Conservation (phyloP, 2,888 invertebrate species). For the Serrognathus titanus region DNA sequence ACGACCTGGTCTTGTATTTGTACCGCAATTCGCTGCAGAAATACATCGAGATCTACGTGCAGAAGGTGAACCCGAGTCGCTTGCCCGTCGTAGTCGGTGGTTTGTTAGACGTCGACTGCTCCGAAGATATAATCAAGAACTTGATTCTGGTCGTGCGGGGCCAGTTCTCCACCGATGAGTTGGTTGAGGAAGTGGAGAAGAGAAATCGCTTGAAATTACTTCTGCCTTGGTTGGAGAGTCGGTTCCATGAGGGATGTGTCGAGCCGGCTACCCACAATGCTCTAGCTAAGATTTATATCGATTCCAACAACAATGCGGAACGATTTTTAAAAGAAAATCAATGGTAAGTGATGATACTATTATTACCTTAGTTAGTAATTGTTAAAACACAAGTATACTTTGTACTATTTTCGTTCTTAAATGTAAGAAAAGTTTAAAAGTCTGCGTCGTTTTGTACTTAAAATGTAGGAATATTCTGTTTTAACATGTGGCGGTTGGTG, state of each 20-base stretch:
- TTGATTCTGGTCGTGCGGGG: slow-evolving; percentile 95
- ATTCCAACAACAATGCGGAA: slow-evolving; percentile 99
- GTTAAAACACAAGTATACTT: no score
- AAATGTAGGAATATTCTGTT: no score
- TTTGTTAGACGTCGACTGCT: slow-evolving; percentile 95
- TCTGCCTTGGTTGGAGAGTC: slow-evolving; percentile 94
- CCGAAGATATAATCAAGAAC: slow-evolving; percentile 99
- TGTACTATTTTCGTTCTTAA: no score
- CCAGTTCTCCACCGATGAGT: slow-evolving; percentile 97
- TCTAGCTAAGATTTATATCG: slow-evolving; percentile 98
- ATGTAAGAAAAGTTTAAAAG: no score
- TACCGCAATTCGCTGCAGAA: slow-evolving; percentile 98
- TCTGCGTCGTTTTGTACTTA: no score
- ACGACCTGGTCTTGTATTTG: slow-evolving; percentile 95
- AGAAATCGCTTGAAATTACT: slow-evolving; percentile 90
- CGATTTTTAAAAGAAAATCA: slow-evolving; percentile 85
- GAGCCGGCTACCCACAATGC: slow-evolving; percentile 99
- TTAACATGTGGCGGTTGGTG: no score
- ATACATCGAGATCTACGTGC: slow-evolving; percentile 99
- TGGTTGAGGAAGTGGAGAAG: slow-evolving; percentile 96
- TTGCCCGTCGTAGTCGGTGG: slow-evolving; percentile 98
- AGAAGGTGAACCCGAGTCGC: slow-evolving; percentile 97
- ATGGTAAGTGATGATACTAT: no score
- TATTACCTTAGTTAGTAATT: no score
- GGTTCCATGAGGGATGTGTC: slow-evolving; percentile 94